Evolutionary conservation across 2,797 vertebrate species (phyloP).

Genomic region (Aulostomus chinensis): DNA sequence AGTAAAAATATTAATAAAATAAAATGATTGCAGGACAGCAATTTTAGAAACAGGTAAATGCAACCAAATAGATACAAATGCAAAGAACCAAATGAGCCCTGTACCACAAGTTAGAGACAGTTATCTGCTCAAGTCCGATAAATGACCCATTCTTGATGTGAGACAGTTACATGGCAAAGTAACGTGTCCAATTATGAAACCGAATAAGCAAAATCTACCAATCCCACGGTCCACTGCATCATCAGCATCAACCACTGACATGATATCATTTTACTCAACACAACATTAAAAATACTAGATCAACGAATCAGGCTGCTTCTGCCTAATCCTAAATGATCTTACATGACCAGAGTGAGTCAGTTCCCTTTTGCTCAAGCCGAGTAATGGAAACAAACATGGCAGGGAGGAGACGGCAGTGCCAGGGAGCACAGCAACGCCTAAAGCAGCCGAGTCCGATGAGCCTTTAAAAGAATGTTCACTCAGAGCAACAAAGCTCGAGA

Average conservation of each 20-base stretch:
- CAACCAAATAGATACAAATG: background rate
- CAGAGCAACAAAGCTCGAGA: slow-evolving; percentile 15
- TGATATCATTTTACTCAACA: background rate
- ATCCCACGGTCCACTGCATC: slow-evolving; percentile 21
- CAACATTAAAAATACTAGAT: no score
- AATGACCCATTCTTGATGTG: slow-evolving; percentile 39
- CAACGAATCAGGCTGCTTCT: background rate
- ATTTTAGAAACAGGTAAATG: slow-evolving; percentile 3
- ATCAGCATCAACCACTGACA: slow-evolving; percentile 2
- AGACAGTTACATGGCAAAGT: slow-evolving; percentile 23
- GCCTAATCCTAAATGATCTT: slow-evolving; percentile 25
- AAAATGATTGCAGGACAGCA: background rate
- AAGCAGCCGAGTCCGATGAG: slow-evolving; percentile 18
- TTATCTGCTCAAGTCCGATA: slow-evolving; percentile 17
- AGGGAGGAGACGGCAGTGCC: slow-evolving; percentile 38
- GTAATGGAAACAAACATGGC: slow-evolving; percentile 15
- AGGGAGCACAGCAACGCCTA: slow-evolving; percentile 25
- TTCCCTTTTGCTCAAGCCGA: slow-evolving; percentile 3
- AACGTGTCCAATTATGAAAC: slow-evolving; percentile 26
- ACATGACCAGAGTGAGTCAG: slow-evolving; percentile 38
- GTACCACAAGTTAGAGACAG: slow-evolving; percentile 1
- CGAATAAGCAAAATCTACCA: slow-evolving; percentile 42
- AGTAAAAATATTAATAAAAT: background rate
- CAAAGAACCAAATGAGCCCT: background rate
- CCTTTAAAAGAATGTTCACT: slow-evolving; percentile 44